Conservation (phyloP, 1,140 invertebrate species). For the Riptortus pedestris region DNA sequence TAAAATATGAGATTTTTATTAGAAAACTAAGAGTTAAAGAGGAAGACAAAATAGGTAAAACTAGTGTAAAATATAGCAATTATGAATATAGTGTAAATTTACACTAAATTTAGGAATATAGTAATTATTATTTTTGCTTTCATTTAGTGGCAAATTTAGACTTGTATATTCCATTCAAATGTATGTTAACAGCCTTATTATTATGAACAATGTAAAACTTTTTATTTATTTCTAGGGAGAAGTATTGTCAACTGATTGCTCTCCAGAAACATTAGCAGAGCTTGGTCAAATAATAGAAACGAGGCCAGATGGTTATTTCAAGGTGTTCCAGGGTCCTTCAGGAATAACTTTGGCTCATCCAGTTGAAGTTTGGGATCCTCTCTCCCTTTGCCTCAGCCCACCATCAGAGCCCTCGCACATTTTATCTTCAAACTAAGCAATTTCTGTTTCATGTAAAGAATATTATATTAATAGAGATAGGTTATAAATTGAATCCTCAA, state of each 20-base stretch:
- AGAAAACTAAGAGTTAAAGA: too few relatives aligned
- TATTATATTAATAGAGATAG: too few relatives aligned
- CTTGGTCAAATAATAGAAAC: slow-evolving; percentile 22
- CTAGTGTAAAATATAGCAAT: too few relatives aligned
- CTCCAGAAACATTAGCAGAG: slow-evolving; percentile 18
- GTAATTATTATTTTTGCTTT: too few relatives aligned
- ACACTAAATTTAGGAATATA: too few relatives aligned
- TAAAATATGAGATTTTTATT: too few relatives aligned
- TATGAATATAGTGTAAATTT: too few relatives aligned
- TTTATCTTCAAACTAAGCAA: not conserved
- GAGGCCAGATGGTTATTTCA: slow-evolving; percentile 23
- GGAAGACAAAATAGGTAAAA: too few relatives aligned
- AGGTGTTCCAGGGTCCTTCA: slow-evolving; percentile 8
- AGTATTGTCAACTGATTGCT: slow-evolving; percentile 13
- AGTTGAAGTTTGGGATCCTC: slow-evolving; percentile 25
- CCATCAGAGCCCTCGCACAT: not conserved
- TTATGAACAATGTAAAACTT: not conserved
- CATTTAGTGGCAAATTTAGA: too few relatives aligned
- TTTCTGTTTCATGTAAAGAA: too few relatives aligned
- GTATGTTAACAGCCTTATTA: not conserved
- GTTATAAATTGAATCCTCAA: too few relatives aligned
- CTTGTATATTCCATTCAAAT: not conserved
- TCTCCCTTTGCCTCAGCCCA: slow-evolving; percentile 11
- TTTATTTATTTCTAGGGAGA: slow-evolving; percentile 14
- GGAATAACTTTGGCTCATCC: slow-evolving; percentile 26